phyloP scores from a whole-genome alignment of 2,113 vertebrate genomes.

The Patagioenas fasciata region DNA sequence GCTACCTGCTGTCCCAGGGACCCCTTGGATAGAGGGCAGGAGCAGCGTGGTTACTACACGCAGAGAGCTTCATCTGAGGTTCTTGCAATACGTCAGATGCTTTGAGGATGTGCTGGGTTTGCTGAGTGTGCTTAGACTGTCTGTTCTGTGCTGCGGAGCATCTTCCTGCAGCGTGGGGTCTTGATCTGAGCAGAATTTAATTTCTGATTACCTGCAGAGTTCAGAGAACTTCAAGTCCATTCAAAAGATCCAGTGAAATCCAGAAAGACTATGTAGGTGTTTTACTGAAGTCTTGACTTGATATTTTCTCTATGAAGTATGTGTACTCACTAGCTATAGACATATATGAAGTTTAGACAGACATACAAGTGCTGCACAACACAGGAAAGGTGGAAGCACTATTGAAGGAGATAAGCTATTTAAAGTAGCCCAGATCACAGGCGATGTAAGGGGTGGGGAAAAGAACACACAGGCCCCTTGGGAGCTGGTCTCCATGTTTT shows the following conservation, averaged over 20 bases:
- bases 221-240: neutral
- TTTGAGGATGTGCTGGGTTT: neutral
- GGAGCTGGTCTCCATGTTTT: neutral
- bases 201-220: neutral
- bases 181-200: neutral
- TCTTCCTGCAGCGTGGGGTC: neutral
- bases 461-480: neutral
- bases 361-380: neutral
- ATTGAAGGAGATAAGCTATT: neutral
- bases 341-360: neutral
- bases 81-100: neutral
- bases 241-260: neutral
- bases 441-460: neutral
- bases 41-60: accelerated
- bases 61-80: neutral
- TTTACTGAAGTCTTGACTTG: neutral
- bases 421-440: neutral
- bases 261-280: neutral
- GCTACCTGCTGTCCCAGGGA: neutral
- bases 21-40: neutral
- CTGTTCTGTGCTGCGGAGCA: neutral
- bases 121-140: neutral
- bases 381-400: neutral
- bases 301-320: neutral
- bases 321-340: neutral